phyloP scores from a whole-genome alignment of 2,888 invertebrate species.

The Tipula lateralis region DNA sequence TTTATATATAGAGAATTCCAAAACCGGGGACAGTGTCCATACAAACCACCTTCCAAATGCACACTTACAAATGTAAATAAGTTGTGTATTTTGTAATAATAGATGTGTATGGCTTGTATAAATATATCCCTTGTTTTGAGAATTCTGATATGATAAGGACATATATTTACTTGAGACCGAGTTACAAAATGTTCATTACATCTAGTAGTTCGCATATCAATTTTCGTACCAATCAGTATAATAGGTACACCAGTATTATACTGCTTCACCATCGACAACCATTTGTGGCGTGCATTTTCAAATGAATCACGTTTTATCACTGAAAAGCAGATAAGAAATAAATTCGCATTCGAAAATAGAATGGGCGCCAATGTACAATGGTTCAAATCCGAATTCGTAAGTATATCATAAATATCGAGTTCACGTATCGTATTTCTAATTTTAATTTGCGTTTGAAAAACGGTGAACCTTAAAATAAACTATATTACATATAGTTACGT shows the following conservation, averaged over 20 bases:
- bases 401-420: background rate
- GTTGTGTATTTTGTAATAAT: too few species aligned
- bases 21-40: too few species aligned
- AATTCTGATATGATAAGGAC: too few species aligned
- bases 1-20: background rate
- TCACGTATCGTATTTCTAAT: background rate
- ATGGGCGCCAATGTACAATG: background rate
- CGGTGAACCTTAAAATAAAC: background rate
- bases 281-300: background rate
- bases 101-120: too few species aligned
- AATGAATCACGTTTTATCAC: background rate
- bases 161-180: background rate
- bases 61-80: too few species aligned
- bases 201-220: background rate
- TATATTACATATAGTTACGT: background rate
- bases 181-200: background rate
- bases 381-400: background rate
- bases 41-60: too few species aligned
- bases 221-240: background rate
- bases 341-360: background rate
- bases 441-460: background rate
- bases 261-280: background rate
- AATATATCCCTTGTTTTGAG: too few species aligned
- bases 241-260: background rate
- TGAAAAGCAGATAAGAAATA: background rate